A percentile compares a stretch with the other conserved stretches of the same genome.
These are phyloP conservation scores for Ciconia stormi DNA, from an alignment of 2,113 vertebrate species.

Conservation along the genomic window DNA sequence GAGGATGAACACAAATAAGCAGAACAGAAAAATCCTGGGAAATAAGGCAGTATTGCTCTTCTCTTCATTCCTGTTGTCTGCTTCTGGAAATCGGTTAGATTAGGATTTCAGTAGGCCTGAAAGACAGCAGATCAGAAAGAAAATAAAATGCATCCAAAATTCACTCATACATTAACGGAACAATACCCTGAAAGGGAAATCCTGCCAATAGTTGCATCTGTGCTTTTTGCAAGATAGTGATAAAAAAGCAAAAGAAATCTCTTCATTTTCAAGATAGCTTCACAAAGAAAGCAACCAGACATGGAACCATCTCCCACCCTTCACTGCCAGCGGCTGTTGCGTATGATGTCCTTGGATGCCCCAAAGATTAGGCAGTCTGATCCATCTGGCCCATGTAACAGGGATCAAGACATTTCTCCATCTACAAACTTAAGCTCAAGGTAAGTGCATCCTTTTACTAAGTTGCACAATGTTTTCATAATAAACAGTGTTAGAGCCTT, in stretches of 20 bases:
- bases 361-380: neutral
- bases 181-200: neutral
- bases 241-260: constrained; percentile 40
- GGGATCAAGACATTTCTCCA: neutral
- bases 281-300: constrained; percentile 1
- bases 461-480: neutral
- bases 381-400: neutral
- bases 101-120: neutral
- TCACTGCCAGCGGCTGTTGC: neutral
- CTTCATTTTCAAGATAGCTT: constrained; percentile 55
- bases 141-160: neutral
- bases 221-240: constrained; percentile 36
- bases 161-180: neutral
- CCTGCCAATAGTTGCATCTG: neutral
- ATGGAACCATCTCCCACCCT: neutral
- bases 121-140: neutral
- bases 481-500: neutral
- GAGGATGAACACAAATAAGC: neutral
- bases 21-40: neutral
- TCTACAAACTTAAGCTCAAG: neutral
- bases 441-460: constrained; percentile 51
- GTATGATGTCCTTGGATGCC: neutral
- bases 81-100: neutral
- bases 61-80: neutral
- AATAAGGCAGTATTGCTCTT: neutral